phyloP scores from a whole-genome alignment of 1,140 invertebrate species.

The Bombus fervidus region DNA sequence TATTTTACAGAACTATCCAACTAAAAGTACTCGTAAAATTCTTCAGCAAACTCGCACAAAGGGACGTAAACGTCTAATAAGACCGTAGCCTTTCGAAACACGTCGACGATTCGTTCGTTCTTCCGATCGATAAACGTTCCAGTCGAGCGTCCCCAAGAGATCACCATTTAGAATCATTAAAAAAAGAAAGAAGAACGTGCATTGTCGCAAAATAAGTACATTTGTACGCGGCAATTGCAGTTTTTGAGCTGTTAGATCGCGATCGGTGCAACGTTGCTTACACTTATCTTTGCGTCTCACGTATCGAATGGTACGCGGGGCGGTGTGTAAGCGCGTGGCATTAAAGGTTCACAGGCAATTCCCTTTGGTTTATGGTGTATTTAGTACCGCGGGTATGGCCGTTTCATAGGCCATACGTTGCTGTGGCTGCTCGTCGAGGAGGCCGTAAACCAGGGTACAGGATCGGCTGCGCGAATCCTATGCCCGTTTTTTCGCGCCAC shows the following conservation, averaged over 20 bases:
- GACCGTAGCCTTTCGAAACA: not conserved
- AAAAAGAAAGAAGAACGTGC: not conserved
- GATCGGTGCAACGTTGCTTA: not conserved
- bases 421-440: slow-evolving; percentile 51
- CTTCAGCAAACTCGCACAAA: not conserved
- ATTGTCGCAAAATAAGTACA: not conserved
- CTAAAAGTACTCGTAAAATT: slow-evolving; percentile 20
- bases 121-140: not conserved
- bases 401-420: slow-evolving; percentile 69
- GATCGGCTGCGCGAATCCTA: slow-evolving; percentile 1
- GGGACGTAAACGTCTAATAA: slow-evolving; percentile 29
- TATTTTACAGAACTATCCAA: not conserved
- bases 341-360: slow-evolving; percentile 70
- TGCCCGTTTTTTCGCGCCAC: slow-evolving; percentile 8
- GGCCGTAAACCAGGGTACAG: slow-evolving; percentile 36
- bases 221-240: not conserved
- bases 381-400: slow-evolving; percentile 68
- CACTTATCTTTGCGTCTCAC: slow-evolving; percentile 22
- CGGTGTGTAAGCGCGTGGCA: slow-evolving; percentile 57
- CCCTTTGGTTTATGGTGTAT: slow-evolving; percentile 71
- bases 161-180: not conserved
- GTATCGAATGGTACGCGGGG: not conserved
- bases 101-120: not conserved
- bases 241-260: not conserved
- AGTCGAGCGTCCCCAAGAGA: too few relatives aligned